Evolutionary conservation across 2,888 invertebrate genomes (phyloP), one percentile per base, ranked within the genome.

Genomic region (Cataglyphis albicans): DNA sequence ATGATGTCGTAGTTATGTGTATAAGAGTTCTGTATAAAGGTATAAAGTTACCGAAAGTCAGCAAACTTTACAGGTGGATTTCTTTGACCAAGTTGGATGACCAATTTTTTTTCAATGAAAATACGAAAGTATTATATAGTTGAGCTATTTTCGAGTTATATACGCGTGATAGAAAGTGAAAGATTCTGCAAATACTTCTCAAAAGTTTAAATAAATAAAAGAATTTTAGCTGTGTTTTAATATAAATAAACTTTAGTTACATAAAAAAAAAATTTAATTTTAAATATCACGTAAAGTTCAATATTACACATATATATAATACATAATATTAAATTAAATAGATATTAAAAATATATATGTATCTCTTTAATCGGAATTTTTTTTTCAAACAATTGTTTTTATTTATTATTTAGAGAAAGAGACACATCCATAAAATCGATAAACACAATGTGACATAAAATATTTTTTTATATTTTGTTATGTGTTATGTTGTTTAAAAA

Each of bases 101-200:
- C 59, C 32, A 57, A 18, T 57, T 70, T 44, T 70, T 44, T 21
- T 12, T 15, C 52, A 35, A 35, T n/a, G 32, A 72, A 59, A 72
- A 35, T 38, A 67, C 21, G 21, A 15, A 55, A 44, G 25, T 29
- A 15, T 68, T 74, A 15, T 57, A 63, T 57, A 21, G 32, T 29
- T 35, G 21, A 5, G 32, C 21, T 25, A 65, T 25, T 35, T 52
- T 6, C 12, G 29, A 57, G 32, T 10, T 38, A 32, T 52, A 52
- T 7, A 52, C 55, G 18, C 12, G 21, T n/a, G n/a, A 78, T 32
- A 32, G 10, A 67, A 75, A 75, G 74, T 64, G 10, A 76, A 59
- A 72, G 32, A 38, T n/a, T 38, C 15, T 9, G 7, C 38, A 25
- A 25, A 70, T 0, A 15, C 32, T 6, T 9, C 18, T 67, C 15